Evolutionary conservation across 2,888 invertebrate genomes (phyloP).

Genomic region (Ryuthela nishihirai): DNA sequence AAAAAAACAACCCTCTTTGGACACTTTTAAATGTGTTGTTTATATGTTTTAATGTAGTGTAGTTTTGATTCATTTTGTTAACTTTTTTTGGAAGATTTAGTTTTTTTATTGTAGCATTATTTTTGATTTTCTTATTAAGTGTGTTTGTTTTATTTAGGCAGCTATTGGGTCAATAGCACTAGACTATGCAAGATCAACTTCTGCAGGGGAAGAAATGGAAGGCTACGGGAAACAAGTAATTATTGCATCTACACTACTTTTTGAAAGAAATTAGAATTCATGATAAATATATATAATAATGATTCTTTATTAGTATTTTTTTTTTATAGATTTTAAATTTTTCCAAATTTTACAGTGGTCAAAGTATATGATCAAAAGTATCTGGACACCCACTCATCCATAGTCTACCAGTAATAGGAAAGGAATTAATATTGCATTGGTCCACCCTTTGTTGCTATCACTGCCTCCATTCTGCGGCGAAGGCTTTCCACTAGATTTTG

Average conservation of each 20-base stretch:
- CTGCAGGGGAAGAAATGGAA: slow-evolving; percentile 13
- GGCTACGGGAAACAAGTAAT: slow-evolving; percentile 22
- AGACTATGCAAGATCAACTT: slow-evolving; percentile 47
- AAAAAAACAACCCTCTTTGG: not conserved
- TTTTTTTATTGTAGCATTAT: slow-evolving; percentile 19
- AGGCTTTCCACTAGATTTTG: no score
- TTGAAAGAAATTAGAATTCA: no score
- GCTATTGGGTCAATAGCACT: slow-evolving; percentile 63
- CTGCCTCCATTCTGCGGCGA: no score
- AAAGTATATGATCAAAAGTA: no score
- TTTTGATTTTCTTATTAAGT: not conserved
- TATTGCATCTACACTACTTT: not conserved
- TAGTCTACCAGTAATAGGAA: no score
- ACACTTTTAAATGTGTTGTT: not conserved
- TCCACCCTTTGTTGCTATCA: no score
- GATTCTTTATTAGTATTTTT: no score
- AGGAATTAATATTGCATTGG: no score
- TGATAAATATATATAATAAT: no score
- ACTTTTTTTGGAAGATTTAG: not conserved
- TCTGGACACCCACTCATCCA: no score
- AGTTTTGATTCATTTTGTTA: not conserved
- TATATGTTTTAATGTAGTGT: not conserved
- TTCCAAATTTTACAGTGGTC: no score
- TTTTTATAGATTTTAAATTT: no score
- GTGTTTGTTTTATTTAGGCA: slow-evolving; percentile 55